These are phyloP conservation scores for Drosophila borborema DNA, from an alignment of 2,888 invertebrate genomes.

Conservation along the genomic window DNA sequence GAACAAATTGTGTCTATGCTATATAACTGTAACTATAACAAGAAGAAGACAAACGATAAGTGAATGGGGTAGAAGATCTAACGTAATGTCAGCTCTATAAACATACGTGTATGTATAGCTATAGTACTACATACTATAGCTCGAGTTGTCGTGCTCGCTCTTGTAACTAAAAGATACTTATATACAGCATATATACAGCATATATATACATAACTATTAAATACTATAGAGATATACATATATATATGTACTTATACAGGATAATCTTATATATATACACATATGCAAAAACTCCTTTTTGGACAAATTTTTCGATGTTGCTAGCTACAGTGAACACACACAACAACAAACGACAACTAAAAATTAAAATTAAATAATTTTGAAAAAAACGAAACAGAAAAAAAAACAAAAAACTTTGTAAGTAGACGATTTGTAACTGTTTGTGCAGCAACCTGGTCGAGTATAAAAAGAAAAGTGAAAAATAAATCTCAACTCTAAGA, in stretches of 20 bases:
- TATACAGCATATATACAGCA: slow-evolving; percentile 66
- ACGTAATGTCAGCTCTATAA: slow-evolving; percentile 21
- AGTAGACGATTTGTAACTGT: slow-evolving; percentile 68
- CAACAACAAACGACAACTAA: slow-evolving; percentile 30
- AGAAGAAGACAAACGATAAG: slow-evolving; percentile 1
- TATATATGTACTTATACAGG: slow-evolving; percentile 65
- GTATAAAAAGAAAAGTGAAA: slow-evolving; percentile 59
- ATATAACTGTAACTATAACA: slow-evolving; percentile 45
- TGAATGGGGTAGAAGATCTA: background rate
- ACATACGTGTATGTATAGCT: slow-evolving; percentile 2
- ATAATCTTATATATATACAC: slow-evolving; percentile 73
- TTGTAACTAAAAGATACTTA: slow-evolving; percentile 70
- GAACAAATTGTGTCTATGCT: slow-evolving; percentile 77
- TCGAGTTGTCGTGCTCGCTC: slow-evolving; percentile 32
- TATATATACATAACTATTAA: slow-evolving; percentile 56
- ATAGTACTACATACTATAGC: background rate
- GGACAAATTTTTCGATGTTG: slow-evolving; percentile 79
- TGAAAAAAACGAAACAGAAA: background rate
- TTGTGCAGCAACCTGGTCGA: slow-evolving; percentile 79
- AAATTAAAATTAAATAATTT: slow-evolving; percentile 18
- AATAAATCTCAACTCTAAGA: slow-evolving; percentile 7
- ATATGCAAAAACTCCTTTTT: slow-evolving; percentile 77
- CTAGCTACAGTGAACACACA: slow-evolving; percentile 51
- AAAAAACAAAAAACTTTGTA: slow-evolving; percentile 29
- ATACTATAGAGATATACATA: slow-evolving; percentile 46